Evolutionary conservation across 1,140 invertebrate genomes (phyloP).

Genomic region (Papilio xuthus): DNA sequence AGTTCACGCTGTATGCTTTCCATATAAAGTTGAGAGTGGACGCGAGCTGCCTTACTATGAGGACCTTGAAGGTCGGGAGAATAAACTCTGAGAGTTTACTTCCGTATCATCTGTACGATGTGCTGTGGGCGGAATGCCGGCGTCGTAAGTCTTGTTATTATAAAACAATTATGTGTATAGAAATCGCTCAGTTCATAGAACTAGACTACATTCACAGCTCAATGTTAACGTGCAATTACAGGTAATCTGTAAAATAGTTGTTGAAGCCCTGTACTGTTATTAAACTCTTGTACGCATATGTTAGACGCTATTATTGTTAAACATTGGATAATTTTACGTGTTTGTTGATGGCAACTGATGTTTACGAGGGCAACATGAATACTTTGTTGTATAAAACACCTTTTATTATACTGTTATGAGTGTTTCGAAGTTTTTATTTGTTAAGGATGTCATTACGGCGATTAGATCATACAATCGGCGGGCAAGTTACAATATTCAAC

Average conservation of each 20-base stretch:
- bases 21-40: neutral
- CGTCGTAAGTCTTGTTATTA: neutral
- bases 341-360: neutral
- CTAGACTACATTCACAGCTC: neutral
- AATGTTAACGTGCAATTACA: neutral
- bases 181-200: neutral
- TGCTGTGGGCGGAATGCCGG: neutral
- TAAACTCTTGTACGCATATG: neutral
- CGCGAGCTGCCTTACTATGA: neutral
- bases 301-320: neutral
- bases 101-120: neutral
- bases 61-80: constrained; percentile 15
- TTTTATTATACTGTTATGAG: too few relatives aligned
- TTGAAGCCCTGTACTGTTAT: neutral
- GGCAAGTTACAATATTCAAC: neutral
- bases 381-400: too few relatives aligned
- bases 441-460: too few relatives aligned
- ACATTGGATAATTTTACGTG: neutral
- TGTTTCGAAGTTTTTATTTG: too few relatives aligned
- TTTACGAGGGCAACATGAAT: neutral
- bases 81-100: constrained; percentile 1
- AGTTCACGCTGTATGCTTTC: constrained; percentile 6
- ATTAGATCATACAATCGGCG: too few relatives aligned
- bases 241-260: neutral
- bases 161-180: neutral